A percentile compares a stretch with the other conserved stretches of the same genome.
Evolutionary conservation across 1,140 invertebrate species (phyloP).

Genomic region (Camponotus vicinus): DNA sequence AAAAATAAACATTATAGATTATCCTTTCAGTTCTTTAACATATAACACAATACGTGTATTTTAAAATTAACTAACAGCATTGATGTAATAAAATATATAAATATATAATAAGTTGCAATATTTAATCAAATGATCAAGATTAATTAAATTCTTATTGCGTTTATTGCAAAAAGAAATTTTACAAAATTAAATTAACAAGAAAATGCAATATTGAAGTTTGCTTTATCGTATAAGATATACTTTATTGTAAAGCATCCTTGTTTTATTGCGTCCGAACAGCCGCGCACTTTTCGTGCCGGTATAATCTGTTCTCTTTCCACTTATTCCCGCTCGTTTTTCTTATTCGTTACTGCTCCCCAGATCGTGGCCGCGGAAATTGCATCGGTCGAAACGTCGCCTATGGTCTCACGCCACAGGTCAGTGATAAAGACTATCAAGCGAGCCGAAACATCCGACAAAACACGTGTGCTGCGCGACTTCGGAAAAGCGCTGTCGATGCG

Average conservation of each 20-base stretch:
- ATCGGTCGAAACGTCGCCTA: slow-evolving; percentile 62
- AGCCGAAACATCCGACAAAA: slow-evolving; percentile 26
- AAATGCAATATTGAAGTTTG: not conserved
- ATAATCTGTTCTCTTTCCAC: slow-evolving; percentile 1
- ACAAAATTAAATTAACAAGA: not conserved
- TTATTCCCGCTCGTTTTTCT: slow-evolving; percentile 46
- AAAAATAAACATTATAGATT: no score
- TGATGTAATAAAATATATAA: not conserved
- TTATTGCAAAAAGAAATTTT: not conserved
- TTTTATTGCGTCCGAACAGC: slow-evolving; percentile 26
- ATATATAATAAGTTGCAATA: not conserved
- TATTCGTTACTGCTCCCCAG: slow-evolving; percentile 20
- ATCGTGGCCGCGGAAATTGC: slow-evolving; percentile 63
- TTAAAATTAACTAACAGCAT: no score
- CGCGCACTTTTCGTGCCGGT: not conserved
- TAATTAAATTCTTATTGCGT: not conserved
- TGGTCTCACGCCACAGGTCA: slow-evolving; percentile 43
- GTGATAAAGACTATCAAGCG: slow-evolving; percentile 59
- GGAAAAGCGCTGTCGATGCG: slow-evolving; percentile 31
- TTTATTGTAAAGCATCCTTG: not conserved
- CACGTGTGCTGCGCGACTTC: slow-evolving; percentile 6
- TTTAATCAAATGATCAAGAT: not conserved
- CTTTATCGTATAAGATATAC: not conserved
- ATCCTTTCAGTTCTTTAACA: no score
- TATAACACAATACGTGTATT: no score